Evolutionary conservation across 2,797 vertebrate species (phyloP).

Genomic region (Spondyliosoma cantharus): DNA sequence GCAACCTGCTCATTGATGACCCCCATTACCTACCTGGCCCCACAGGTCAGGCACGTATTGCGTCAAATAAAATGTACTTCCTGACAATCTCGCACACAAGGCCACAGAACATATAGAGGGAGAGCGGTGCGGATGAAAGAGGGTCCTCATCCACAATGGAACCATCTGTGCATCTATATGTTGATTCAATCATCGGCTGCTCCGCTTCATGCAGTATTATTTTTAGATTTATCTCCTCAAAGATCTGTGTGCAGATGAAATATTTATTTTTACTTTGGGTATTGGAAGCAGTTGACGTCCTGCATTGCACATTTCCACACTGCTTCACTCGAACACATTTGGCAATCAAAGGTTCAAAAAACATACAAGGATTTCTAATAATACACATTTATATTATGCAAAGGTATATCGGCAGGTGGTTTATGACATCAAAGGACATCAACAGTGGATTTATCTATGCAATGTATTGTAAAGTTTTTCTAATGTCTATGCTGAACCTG

Average conservation of each 20-base stretch:
- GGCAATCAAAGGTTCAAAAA: background rate
- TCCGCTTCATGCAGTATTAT: constrained; percentile 7
- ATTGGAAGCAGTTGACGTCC: constrained; percentile 19
- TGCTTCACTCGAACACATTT: background rate
- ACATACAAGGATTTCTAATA: background rate
- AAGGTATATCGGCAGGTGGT: background rate
- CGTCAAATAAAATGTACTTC: constrained; percentile 74
- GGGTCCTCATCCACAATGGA: constrained; percentile 46
- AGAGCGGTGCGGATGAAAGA: constrained; percentile 19
- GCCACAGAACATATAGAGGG: constrained; percentile 31
- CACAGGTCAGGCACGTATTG: constrained; percentile 70
- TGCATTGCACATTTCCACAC: constrained; percentile 33
- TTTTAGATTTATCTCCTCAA: background rate
- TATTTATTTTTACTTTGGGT: constrained; percentile 31
- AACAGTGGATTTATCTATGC: background rate
- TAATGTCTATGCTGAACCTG: background rate
- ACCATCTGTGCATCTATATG: constrained; percentile 35
- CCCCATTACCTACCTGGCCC: constrained; percentile 71
- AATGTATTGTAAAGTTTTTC: background rate
- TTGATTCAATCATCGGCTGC: constrained; percentile 35
- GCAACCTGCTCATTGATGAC: constrained; percentile 74
- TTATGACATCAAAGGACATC: background rate
- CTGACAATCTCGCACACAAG: constrained; percentile 66
- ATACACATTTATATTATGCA: constrained; percentile 8
- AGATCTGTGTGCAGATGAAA: constrained; percentile 14